Conservation (phyloP, 2,113 vertebrate species). For the Chelonoidis abingdonii region DNA sequence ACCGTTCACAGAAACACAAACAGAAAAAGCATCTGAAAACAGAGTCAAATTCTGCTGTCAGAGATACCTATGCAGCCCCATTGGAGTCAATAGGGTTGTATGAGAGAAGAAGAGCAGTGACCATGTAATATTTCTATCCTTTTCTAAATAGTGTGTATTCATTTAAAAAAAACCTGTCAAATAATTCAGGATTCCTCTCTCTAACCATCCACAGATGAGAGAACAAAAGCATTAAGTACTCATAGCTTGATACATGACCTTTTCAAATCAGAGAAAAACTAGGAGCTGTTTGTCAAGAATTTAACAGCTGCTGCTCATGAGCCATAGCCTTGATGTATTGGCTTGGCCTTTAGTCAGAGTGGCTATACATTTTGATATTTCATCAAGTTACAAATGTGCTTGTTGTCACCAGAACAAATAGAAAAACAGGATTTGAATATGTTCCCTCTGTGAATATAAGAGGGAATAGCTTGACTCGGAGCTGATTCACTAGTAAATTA, state of each 20-base stretch:
- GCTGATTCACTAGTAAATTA: not conserved
- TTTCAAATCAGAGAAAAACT: too few relatives aligned
- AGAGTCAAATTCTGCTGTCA: too few relatives aligned
- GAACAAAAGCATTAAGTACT: not conserved
- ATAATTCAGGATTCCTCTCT: not conserved
- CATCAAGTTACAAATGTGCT: fast-evolving
- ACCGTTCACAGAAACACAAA: fast-evolving
- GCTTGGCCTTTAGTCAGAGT: not conserved
- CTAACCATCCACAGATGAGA: not conserved
- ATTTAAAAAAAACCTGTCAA: not conserved
- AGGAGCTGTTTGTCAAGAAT: not conserved
- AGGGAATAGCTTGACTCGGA: not conserved
- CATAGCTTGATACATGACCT: not conserved
- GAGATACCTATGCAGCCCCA: too few relatives aligned
- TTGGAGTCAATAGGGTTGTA: too few relatives aligned
- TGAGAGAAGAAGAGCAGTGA: not conserved
- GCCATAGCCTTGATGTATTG: fast-evolving
- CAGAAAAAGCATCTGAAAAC: not conserved
- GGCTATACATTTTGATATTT: too few relatives aligned
- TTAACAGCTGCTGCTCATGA: not conserved
- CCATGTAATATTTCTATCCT: not conserved
- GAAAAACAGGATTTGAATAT: not conserved
- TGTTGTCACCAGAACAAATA: not conserved
- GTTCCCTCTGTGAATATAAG: not conserved
- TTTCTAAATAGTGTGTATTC: not conserved